These are phyloP conservation scores for Oreochromis grahami DNA, from an alignment of 2,797 vertebrate species.

Conservation along the genomic window DNA sequence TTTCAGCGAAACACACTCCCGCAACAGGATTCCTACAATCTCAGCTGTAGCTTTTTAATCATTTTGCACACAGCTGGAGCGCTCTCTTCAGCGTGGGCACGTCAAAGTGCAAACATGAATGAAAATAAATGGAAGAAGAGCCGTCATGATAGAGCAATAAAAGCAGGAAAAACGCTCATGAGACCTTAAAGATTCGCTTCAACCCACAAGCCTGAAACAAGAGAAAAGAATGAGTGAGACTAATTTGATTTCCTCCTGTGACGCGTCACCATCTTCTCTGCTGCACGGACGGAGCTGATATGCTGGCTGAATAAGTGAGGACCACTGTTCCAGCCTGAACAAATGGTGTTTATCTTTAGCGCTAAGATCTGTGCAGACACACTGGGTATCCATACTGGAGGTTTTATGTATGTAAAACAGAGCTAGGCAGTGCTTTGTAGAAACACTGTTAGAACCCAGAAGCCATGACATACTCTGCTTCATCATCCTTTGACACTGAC, in stretches of 20 bases:
- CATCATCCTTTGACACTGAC: background rate
- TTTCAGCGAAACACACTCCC: background rate
- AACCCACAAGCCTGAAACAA: background rate
- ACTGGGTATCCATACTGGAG: background rate
- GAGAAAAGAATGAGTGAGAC: background rate
- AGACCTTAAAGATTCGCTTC: background rate
- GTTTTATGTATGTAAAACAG: background rate
- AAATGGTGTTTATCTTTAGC: background rate
- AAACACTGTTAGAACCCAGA: background rate
- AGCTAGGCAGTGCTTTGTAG: background rate
- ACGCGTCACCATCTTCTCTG: background rate
- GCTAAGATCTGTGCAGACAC: background rate
- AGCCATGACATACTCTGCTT: background rate
- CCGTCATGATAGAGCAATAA: background rate
- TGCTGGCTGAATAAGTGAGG: background rate
- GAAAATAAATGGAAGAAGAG: background rate
- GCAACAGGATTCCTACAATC: background rate
- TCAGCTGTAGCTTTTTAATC: background rate
- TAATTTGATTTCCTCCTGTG: background rate
- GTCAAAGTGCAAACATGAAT: background rate
- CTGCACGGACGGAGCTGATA: background rate
- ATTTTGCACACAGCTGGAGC: background rate
- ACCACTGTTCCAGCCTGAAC: background rate
- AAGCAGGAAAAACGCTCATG: background rate
- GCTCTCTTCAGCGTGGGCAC: background rate